Evolutionary conservation across 2,113 vertebrate genomes (phyloP).

Genomic region (Corvus hawaiiensis): DNA sequence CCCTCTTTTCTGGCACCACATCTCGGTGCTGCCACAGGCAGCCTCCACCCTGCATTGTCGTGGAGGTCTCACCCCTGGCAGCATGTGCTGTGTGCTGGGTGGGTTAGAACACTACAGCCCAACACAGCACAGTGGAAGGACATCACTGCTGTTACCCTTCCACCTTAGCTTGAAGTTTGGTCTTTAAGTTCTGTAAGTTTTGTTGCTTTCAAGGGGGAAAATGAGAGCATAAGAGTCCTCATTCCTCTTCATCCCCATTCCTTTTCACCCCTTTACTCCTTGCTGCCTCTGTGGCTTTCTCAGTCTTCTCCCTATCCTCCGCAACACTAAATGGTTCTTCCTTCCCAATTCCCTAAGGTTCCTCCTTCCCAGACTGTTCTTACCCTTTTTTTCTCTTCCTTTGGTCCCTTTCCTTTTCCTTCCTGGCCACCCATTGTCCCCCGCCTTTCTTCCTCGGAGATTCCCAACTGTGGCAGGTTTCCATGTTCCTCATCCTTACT

Average conservation of each 20-base stretch:
- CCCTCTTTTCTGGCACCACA: background rate
- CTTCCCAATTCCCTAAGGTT: background rate
- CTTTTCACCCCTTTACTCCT: background rate
- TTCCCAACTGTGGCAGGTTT: background rate
- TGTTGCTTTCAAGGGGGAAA: background rate
- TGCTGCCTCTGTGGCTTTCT: background rate
- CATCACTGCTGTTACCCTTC: background rate
- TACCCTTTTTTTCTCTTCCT: background rate
- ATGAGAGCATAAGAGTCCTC: rapidly evolving
- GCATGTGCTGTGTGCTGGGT: background rate
- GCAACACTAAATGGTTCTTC: background rate
- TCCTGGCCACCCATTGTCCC: background rate
- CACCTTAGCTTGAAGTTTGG: background rate
- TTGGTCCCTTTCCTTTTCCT: background rate
- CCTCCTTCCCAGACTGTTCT: background rate
- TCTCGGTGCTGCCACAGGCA: background rate
- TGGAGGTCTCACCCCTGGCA: background rate
- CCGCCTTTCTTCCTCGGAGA: background rate
- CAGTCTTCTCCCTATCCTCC: background rate
- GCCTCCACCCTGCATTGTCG: background rate
- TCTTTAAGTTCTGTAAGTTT: background rate
- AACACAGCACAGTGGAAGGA: background rate
- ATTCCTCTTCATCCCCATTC: background rate
- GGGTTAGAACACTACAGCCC: background rate
- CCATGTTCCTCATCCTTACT: background rate